Evolutionary conservation across 2,888 invertebrate species (phyloP), one percentile per base, ranked within the genome.

Genomic region (Sphecodes monilicornis): DNA sequence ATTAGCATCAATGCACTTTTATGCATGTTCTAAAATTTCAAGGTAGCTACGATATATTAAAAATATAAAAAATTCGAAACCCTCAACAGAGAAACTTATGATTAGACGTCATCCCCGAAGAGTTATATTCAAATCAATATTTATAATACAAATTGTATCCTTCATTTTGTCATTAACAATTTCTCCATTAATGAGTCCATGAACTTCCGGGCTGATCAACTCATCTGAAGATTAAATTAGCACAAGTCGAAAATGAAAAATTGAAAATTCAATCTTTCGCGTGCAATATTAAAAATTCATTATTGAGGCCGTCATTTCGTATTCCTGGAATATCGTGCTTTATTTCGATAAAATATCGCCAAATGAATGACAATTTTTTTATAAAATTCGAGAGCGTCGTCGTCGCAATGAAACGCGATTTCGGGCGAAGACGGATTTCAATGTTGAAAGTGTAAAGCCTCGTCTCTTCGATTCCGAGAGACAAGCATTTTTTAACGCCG

Each of bases 401-500:
- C 64, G 29, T 64, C 22, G 16, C 46, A 32, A 66, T 32, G n/a
- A 18, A 13, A 50, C n/a, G 70, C 18, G 36, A 60, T 26, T 57
- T 13, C 41, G 16, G 29, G n/a, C n/a, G 36, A 46, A 71, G 50
- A 11, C 5, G 8, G 8, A 39, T 39, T 57, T 41, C 50, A 13
- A 26, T 46, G 41, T 16, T n/a, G 22, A 29, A 29, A 78, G 26
- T 29, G n/a, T 4, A 3, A n/a, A 39, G 32, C 43, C 50, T 22
- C 29, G 26, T 26, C 77, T 46, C n/a, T 16, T 4, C 18, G 64
- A 22, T n/a, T 29, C 46, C 22, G 8, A 4, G 22, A 1, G 39
- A 18, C 29, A n/a, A 36, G 46, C 29, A 43, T 73, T 80, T 80
- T 64, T 72, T 39, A 32, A 43, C n/a, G 69, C 16, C 39, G 73